These are phyloP conservation scores for Haliclystus octoradiatus DNA, from an alignment of 30 jellyfish, hydroid and myxozoan species.

Conservation along the genomic window DNA sequence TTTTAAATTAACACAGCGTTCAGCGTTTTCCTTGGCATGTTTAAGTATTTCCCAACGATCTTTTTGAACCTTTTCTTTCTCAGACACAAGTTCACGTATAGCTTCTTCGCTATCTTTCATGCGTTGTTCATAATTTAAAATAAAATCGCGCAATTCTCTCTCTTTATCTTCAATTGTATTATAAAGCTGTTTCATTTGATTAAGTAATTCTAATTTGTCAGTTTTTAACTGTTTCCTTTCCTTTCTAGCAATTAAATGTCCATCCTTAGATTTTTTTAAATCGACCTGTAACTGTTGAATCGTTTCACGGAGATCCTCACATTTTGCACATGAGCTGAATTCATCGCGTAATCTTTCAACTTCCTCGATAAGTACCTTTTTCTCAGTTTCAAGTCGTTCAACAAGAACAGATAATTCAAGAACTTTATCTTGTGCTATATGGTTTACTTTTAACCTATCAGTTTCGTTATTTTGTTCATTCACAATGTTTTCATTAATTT, in stretches of 20 bases:
- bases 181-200: conserved; percentile 56
- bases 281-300: conserved; percentile 3
- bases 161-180: conserved; percentile 67
- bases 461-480: background rate
- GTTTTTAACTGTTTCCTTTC: conserved; percentile 47
- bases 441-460: background rate
- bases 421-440: conserved; percentile 2
- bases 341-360: conserved; percentile 1
- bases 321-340: background rate
- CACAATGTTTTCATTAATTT: conserved; percentile 7
- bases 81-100: conserved; percentile 30
- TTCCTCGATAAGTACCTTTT: conserved; percentile 2
- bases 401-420: background rate
- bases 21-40: conserved; percentile 44
- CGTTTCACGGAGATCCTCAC: conserved; percentile 1
- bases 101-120: conserved; percentile 69
- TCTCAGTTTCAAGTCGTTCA: background rate
- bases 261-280: conserved; percentile 31
- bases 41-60: conserved; percentile 57
- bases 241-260: conserved; percentile 6
- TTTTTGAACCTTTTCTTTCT: conserved; percentile 39
- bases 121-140: conserved; percentile 56
- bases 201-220: conserved; percentile 53
- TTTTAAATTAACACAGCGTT: conserved; percentile 46
- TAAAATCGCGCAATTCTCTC: conserved; percentile 54